Evolutionary conservation across 1,140 invertebrate species (phyloP).

Genomic region (Ectropis grisescens): DNA sequence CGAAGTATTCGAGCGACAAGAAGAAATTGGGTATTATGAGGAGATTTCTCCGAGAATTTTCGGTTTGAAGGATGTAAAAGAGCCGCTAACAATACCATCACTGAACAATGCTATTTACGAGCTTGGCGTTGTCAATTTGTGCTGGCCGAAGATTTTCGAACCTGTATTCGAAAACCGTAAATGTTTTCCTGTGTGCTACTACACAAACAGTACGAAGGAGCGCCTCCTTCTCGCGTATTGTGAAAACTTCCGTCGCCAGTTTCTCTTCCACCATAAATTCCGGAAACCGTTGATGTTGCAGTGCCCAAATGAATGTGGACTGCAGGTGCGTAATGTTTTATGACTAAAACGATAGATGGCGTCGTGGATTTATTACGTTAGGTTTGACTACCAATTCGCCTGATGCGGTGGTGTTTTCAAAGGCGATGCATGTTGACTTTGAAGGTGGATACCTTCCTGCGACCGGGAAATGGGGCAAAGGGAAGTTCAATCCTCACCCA

Average conservation of each 20-base stretch:
- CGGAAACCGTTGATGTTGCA: slow-evolving; percentile 82
- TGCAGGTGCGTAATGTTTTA: slow-evolving; percentile 75
- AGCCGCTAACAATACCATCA: slow-evolving; percentile 36
- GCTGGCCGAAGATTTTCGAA: slow-evolving; percentile 61
- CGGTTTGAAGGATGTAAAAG: slow-evolving; percentile 27
- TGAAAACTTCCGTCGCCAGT: slow-evolving; percentile 89
- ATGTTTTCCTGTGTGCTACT: slow-evolving; percentile 79
- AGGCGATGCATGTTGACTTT: too few species aligned
- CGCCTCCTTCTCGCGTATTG: slow-evolving; percentile 80
- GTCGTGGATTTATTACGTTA: too few species aligned
- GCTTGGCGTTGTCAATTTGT: slow-evolving; percentile 49
- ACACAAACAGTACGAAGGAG: slow-evolving; percentile 82
- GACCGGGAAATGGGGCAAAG: too few species aligned
- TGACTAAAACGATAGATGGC: too few species aligned
- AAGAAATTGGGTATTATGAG: slow-evolving; percentile 33
- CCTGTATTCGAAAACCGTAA: slow-evolving; percentile 66
- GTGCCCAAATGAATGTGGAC: slow-evolving; percentile 84
- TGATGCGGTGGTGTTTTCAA: too few species aligned
- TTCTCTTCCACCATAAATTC: slow-evolving; percentile 74
- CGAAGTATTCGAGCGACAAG: slow-evolving; percentile 37
- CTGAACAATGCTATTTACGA: slow-evolving; percentile 58
- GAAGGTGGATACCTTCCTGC: too few species aligned
- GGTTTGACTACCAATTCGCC: too few species aligned
- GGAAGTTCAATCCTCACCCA: too few species aligned
- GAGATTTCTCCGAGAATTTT: slow-evolving; percentile 52